Percentiles rank a stretch among this genome's conserved stretches.
These are phyloP conservation scores for Tinea pellionella DNA, from an alignment of 2,888 invertebrate species.

Conservation along the genomic window DNA sequence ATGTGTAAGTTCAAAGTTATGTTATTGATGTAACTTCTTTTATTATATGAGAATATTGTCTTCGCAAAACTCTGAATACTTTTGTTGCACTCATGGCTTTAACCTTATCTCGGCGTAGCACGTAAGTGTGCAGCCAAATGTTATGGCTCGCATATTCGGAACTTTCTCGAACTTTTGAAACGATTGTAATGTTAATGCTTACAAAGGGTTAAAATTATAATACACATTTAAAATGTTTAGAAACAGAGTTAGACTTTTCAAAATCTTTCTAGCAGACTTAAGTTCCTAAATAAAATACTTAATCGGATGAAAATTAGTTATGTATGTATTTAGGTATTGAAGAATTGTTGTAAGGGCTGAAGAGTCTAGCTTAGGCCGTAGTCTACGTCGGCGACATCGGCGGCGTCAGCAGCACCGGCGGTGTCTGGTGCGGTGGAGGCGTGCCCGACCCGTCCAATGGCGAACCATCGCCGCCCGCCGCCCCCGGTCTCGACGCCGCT, in stretches of 20 bases:
- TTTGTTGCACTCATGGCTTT: background rate
- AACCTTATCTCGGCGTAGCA: constrained; percentile 1
- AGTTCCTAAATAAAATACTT: background rate
- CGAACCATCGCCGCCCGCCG: constrained; percentile 45
- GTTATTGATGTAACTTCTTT: too few species aligned
- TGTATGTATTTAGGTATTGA: background rate
- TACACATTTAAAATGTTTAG: too few species aligned
- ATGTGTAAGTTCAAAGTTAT: too few species aligned
- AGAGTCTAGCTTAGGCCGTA: background rate
- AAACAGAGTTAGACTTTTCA: too few species aligned
- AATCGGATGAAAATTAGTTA: background rate
- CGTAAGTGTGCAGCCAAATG: background rate
- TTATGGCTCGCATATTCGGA: background rate
- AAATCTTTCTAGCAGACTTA: too few species aligned
- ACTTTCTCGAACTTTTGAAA: background rate
- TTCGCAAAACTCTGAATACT: background rate
- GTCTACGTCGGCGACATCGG: background rate
- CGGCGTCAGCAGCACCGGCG: constrained; percentile 26
- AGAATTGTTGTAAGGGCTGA: background rate
- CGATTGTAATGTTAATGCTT: background rate
- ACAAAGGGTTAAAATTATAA: background rate
- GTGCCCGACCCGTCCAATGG: constrained; percentile 62
- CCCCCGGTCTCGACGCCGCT: constrained; percentile 36
- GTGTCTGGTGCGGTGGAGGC: constrained; percentile 43
- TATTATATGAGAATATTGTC: too few species aligned